Conservation (phyloP, 1,140 invertebrate species). For the Penaeus indicus region DNA sequence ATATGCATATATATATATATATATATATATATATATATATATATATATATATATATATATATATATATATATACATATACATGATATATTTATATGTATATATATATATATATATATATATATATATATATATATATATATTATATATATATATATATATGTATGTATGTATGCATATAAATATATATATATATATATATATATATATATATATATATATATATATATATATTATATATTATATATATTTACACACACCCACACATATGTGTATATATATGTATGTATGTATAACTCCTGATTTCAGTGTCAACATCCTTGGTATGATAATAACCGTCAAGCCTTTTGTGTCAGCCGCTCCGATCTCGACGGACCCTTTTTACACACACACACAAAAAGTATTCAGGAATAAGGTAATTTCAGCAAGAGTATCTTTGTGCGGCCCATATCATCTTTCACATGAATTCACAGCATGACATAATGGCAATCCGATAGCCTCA, state of each 20-base stretch:
- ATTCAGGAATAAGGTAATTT: conserved; percentile 37
- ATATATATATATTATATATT: not conserved
- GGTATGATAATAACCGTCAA: no score
- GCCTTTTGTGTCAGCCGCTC: not conserved
- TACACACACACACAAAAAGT: not conserved
- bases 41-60: not conserved
- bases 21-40: conserved; percentile 21
- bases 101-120: not conserved
- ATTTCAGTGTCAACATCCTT: not conserved
- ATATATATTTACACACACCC: conserved; percentile 3
- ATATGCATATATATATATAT: not conserved
- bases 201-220: not conserved
- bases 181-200: not conserved
- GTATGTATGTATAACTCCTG: conserved; percentile 1
- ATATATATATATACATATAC: not conserved
- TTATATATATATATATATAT: not conserved
- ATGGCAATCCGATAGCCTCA: conserved; percentile 48
- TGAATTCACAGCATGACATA: conserved; percentile 47
- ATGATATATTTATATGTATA: not conserved
- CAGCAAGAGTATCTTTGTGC: conserved; percentile 14
- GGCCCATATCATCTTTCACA: conserved; percentile 48
- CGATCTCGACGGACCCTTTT: not conserved
- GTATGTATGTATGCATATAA: not conserved
- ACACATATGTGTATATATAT: conserved; percentile 31
- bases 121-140: conserved; percentile 21